Base-by-base conservation (phyloP, 2,888 invertebrate species). In the Hypolimnas misippus region DNA sequence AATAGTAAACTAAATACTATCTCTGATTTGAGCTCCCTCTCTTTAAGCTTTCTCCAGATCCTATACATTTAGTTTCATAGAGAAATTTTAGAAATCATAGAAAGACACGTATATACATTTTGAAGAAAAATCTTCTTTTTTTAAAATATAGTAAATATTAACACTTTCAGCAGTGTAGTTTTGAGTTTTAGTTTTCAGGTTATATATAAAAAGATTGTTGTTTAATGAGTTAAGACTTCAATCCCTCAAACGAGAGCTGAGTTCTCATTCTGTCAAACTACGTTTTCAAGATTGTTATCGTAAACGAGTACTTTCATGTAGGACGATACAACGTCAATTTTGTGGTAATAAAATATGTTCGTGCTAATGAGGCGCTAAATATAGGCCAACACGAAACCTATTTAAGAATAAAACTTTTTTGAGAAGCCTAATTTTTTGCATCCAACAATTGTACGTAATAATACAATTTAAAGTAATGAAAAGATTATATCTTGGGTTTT, bases 271-370 rank as follows among this genome's bases (percentile, higher is more conserved):
- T 54, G 54, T 49, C 29, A 38, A 29, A 33, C 52, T 51, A 12
- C 14, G 19, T 33, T 52, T 35, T 52, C 10, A 35, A 53, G 60
- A 53, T 54, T 38, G 6, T 60, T 60, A 60, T 60, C 60, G 29
- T 21, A 19, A 60, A 60, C 60, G 16, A 60, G 60, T 60, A 54
- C 53, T 38, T 60, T 49, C 54, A 60, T 60, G 54, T 60, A 60
- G 60, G 54, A 60, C 60, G 60, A 54, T 54, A 60, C 54, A 29
- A 60, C 46, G 60, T 60, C 53, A 54, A 46, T 54, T 5, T 49
- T 5, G 38, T 54, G 38, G 35, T 53, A 54, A 60, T 60, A 60
- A 60, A 60, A 53, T 49, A 54, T 44, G 33, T 35, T 49, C 25
- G n/a, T 25, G 46, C 54, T 60, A 60, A 54, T 54, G 60, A 60